Percentiles rank a stretch among this genome's conserved stretches.
These are phyloP conservation scores for Aulostomus chinensis DNA, from an alignment of 2,797 vertebrate species.

Conservation along the genomic window DNA sequence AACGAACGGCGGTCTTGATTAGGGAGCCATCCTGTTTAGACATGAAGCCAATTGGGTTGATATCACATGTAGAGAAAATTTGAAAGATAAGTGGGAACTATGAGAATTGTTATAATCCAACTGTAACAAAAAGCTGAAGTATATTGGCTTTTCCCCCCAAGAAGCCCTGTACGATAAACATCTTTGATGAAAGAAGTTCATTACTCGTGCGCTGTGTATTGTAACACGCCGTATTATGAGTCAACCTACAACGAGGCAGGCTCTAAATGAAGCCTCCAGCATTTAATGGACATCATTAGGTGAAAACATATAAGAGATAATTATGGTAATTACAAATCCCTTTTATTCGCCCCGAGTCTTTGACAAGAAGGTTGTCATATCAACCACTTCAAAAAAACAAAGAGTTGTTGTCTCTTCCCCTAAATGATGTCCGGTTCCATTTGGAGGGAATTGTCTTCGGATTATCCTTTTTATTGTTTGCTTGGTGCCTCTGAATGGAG, in stretches of 20 bases:
- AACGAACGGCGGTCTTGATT: slow-evolving; percentile 75
- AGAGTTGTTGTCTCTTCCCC: slow-evolving; percentile 78
- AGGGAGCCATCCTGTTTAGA: slow-evolving; percentile 77
- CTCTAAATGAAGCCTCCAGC: slow-evolving; percentile 69
- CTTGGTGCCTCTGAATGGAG: slow-evolving; percentile 62
- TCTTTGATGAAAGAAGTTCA: slow-evolving; percentile 81
- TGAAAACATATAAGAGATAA: slow-evolving; percentile 83
- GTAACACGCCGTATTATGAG: slow-evolving; percentile 71
- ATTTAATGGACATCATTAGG: slow-evolving; percentile 80
- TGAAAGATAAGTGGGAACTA: slow-evolving; percentile 80
- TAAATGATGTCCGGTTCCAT: slow-evolving; percentile 77
- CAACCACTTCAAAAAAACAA: slow-evolving; percentile 82
- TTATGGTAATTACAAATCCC: slow-evolving; percentile 82
- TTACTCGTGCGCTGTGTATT: slow-evolving; percentile 71
- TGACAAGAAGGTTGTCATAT: slow-evolving; percentile 81
- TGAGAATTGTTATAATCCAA: slow-evolving; percentile 81
- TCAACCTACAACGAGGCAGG: slow-evolving; percentile 68
- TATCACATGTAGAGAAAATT: slow-evolving; percentile 77
- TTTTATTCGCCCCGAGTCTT: slow-evolving; percentile 78
- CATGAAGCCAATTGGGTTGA: slow-evolving; percentile 79
- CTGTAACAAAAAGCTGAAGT: slow-evolving; percentile 78
- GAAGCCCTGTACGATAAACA: slow-evolving; percentile 73
- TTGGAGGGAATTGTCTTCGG: slow-evolving; percentile 73
- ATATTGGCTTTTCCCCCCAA: slow-evolving; percentile 74
- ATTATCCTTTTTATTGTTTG: slow-evolving; percentile 76